These are phyloP conservation scores for Montipora foliosa DNA, from an alignment of 64 coral and sea anemone genomes.

Conservation along the genomic window DNA sequence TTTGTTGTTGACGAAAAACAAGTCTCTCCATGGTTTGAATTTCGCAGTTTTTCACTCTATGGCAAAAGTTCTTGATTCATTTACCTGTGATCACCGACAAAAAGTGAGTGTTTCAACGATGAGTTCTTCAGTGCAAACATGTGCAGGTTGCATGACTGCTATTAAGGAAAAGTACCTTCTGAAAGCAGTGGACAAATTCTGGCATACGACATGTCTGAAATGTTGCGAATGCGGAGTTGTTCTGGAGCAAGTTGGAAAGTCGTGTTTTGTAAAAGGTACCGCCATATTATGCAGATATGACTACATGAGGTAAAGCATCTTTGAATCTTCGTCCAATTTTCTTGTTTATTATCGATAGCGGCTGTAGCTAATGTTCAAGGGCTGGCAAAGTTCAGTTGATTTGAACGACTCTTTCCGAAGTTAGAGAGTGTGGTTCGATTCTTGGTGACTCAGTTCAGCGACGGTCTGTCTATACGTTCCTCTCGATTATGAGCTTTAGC, in stretches of 20 bases:
- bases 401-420: no score
- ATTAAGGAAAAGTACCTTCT: constrained; percentile 54
- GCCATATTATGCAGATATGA: constrained; percentile 60
- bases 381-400: no score
- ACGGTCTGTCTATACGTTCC: no score
- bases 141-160: constrained; percentile 34
- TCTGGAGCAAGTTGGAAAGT: constrained; percentile 34
- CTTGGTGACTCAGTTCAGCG: no score
- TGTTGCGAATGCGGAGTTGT: constrained; percentile 47
- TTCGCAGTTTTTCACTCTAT: not conserved
- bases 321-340: not conserved
- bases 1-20: not conserved
- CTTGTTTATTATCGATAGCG: not conserved
- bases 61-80: not conserved
- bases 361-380: no score
- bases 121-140: not conserved
- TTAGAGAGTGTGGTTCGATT: no score
- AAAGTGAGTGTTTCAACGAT: not conserved
- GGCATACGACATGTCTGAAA: constrained; percentile 54
- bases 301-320: constrained; percentile 34
- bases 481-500: no score
- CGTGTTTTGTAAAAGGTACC: constrained; percentile 51
- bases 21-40: not conserved
- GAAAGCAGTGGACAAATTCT: constrained; percentile 44
- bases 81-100: not conserved